Conservation (phyloP, 2,888 invertebrate species). For the Pecten maximus region DNA sequence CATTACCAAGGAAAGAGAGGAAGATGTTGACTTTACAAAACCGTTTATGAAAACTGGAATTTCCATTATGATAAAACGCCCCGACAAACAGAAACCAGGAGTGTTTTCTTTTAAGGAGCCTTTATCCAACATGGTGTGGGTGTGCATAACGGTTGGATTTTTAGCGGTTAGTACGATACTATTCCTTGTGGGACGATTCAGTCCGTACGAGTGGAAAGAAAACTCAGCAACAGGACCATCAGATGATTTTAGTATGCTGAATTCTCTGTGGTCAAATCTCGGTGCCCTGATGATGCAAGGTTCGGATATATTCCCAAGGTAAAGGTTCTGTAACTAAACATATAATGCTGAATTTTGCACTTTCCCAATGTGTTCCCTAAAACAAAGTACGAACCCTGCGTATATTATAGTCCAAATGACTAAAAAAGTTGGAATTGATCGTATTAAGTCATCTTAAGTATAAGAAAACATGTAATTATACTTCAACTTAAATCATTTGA, state of each 20-base stretch:
- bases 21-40: conserved; percentile 97
- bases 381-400: too few species aligned
- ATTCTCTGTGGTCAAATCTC: conserved; percentile 98
- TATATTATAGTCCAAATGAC: too few species aligned
- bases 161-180: conserved; percentile 98
- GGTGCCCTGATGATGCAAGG: conserved; percentile 99
- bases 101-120: conserved; percentile 99
- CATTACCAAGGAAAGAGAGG: conserved; percentile 94
- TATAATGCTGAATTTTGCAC: too few species aligned
- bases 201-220: conserved; percentile 97
- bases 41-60: conserved; percentile 98
- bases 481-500: too few species aligned
- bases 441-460: too few species aligned
- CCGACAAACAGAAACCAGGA: conserved; percentile 94
- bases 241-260: conserved; percentile 91
- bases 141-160: conserved; percentile 92
- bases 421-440: too few species aligned
- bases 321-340: too few species aligned
- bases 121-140: conserved; percentile 98
- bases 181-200: conserved; percentile 97
- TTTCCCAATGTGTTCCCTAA: too few species aligned
- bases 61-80: conserved; percentile 96
- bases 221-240: conserved; percentile 67
- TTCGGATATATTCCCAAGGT: conserved; percentile 97
- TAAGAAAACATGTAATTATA: too few species aligned